Evolutionary conservation across 2,113 vertebrate genomes (phyloP), one percentile per base, ranked within the genome.

Genomic region (Proteles cristata): DNA sequence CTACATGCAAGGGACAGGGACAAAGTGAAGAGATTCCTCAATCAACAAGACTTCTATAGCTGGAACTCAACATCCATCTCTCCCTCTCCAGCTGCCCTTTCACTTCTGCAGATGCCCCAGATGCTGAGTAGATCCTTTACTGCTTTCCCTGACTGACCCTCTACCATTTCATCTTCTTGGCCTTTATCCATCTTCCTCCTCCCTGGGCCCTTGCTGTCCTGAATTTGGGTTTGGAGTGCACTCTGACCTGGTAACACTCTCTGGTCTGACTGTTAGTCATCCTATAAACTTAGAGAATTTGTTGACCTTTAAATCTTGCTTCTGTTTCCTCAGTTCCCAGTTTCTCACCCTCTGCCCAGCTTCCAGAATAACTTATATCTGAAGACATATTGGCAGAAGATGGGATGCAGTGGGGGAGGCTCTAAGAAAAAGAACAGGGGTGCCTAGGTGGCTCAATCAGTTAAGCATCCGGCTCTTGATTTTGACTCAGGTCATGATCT

Each of bases 271-370:
- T 88, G 43, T 69, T 79, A 71, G 21, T 85, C 88, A 55, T 48
- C 80, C 53, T 73, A 74, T 76, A 91, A 93, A 91, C 65, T 25
- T 71, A 73, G 23, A 93, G 93, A 77, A 58, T 68, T 61, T 76
- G 77, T 73, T 97, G 43, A 94, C 81, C 48, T 97, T 88, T 88
- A 45, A 76, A 65, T 23, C 61, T 94, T 91, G 76, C 53, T 94
- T 88, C 45, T 85, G n/a, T 93, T 97, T 90, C 88, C 65, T 88
- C 43, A 55, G 43, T 43, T 43, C 8, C 43, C 68, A 76, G 50
- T 53, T 96, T 74, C 82, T 94, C n/a, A 92, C 50, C 93, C 71
- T 93, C 80, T 88, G 61, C 15, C 55, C 66, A 82, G 69, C 45
- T 95, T 77, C 74, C 65, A 97, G 35, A 93, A 90, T 43, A 97